Evolutionary conservation across 2,888 invertebrate genomes (phyloP).

Genomic region (Crioceris asparagi): DNA sequence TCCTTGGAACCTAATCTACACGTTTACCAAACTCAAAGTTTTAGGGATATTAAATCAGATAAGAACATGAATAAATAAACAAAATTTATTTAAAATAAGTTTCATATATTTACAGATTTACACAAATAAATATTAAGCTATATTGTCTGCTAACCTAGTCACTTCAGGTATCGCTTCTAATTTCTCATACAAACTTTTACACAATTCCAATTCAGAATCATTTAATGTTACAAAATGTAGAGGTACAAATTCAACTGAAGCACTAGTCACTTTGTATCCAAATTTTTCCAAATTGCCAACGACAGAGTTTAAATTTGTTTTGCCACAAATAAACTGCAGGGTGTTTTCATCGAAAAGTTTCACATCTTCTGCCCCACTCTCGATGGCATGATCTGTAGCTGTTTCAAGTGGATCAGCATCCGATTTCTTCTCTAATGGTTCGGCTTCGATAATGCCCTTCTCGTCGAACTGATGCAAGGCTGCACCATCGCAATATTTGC

Average conservation of each 20-base stretch:
- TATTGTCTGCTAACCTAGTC: conserved; percentile 48
- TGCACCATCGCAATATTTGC: conserved; percentile 37
- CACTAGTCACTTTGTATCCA: conserved; percentile 40
- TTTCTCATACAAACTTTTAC: conserved; percentile 41
- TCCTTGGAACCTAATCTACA: no score
- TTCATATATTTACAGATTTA: no score
- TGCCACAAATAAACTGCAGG: conserved; percentile 49
- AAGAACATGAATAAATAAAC: no score
- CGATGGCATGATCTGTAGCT: conserved; percentile 56
- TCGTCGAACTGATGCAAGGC: conserved; percentile 44
- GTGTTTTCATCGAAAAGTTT: conserved; percentile 37
- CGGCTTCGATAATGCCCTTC: conserved; percentile 48
- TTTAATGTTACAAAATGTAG: conserved; percentile 37
- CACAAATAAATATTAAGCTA: no score
- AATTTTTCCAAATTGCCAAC: conserved; percentile 38
- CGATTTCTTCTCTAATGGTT: conserved; percentile 22
- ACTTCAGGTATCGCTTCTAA: conserved; percentile 48
- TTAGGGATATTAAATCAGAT: no score
- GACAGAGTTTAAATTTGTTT: conserved; percentile 39
- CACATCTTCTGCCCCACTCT: conserved; percentile 58
- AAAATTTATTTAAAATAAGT: no score
- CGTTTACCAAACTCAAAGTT: no score
- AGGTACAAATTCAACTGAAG: conserved; percentile 43
- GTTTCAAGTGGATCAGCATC: conserved; percentile 40
- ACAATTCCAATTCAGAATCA: conserved; percentile 40